Base-by-base conservation (phyloP, 2,888 invertebrate species). In the Drosophila anomelani region DNA sequence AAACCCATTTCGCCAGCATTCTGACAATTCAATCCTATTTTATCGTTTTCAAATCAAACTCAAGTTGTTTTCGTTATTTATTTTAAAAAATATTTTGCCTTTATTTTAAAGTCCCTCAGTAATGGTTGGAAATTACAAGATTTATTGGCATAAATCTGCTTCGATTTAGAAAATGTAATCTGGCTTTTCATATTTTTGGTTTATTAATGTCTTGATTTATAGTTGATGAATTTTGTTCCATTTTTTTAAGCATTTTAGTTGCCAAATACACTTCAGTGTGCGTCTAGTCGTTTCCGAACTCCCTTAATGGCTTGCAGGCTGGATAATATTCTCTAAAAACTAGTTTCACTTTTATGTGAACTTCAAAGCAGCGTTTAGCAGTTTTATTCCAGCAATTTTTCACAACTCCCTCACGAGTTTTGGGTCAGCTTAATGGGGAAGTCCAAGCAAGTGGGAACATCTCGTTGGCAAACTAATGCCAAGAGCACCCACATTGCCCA, bases 401-500 rank as follows among this genome's bases (percentile, higher is more conserved):
- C 17, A 20, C 20, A 51, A 51, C 34, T 51, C 51, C 34, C 34
- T 15, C 34, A 34, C 34, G 34, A 20, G 51, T 20, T 51, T 32
- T n/a, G 2, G 9, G 15, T 6, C n/a, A 23, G 32, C 12, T 34
- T 41, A 20, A 6, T 32, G 13, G 26, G n/a, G 1, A 23, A 15
- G 20, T 3, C 9, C n/a, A 32, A n/a, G n/a, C 6, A 49, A 29
- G 17, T 20, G 43, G 44, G 73, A 69, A 69, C 73, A 61, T 36
- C 20, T 36, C 10, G 61, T 15, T 73, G 41, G 61, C n/a, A 15
- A 68, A 66, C 77, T 73, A 75, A 64, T 72, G 61, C 72, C 68
- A 72, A 47, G 47, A 75, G 59, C 73, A 78, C 73, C 70, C 70
- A 87, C 75, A 88, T 75, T 66, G 69, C 68, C 75, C 72, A 75